Evolutionary conservation across 2,888 invertebrate species (phyloP).

Genomic region (Drosophila atripex): DNA sequence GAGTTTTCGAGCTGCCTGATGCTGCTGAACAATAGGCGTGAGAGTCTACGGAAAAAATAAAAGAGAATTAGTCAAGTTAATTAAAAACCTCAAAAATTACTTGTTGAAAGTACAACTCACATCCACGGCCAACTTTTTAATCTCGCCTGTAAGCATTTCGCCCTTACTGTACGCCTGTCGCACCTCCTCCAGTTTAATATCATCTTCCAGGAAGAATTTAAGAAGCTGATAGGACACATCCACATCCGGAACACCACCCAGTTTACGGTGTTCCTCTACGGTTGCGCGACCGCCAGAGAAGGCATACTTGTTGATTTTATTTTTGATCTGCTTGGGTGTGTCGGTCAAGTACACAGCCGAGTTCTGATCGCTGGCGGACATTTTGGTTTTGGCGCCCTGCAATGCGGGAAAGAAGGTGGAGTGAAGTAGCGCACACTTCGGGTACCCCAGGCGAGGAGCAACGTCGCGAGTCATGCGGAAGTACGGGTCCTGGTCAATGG

Average conservation of each 20-base stretch:
- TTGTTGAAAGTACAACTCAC: slow-evolving; percentile 51
- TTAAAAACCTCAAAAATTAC: not conserved
- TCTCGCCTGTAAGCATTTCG: slow-evolving; percentile 95
- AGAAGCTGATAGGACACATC: slow-evolving; percentile 98
- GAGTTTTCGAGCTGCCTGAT: slow-evolving; percentile 91
- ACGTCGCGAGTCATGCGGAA: slow-evolving; percentile 99
- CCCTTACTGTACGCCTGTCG: slow-evolving; percentile 86
- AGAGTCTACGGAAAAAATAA: slow-evolving; percentile 84
- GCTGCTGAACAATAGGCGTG: slow-evolving; percentile 90
- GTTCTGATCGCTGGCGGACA: slow-evolving; percentile 98
- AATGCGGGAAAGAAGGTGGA: slow-evolving; percentile 96
- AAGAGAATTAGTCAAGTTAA: not conserved
- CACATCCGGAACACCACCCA: slow-evolving; percentile 97
- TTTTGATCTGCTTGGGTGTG: slow-evolving; percentile 97
- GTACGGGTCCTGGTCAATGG: slow-evolving; percentile 99
- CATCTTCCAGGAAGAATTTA: slow-evolving; percentile 97
- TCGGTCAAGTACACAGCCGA: slow-evolving; percentile 98
- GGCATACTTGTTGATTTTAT: slow-evolving; percentile 98
- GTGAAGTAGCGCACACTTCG: slow-evolving; percentile 94
- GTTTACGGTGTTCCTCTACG: slow-evolving; percentile 94
- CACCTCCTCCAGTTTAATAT: slow-evolving; percentile 91
- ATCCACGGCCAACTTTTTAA: slow-evolving; percentile 96
- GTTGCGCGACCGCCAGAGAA: slow-evolving; percentile 98
- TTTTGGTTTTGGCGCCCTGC: slow-evolving; percentile 98
- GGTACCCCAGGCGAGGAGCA: slow-evolving; percentile 94